Evolutionary conservation across 2,888 invertebrate species (phyloP).

Genomic region (Brassicogethes aeneus): DNA sequence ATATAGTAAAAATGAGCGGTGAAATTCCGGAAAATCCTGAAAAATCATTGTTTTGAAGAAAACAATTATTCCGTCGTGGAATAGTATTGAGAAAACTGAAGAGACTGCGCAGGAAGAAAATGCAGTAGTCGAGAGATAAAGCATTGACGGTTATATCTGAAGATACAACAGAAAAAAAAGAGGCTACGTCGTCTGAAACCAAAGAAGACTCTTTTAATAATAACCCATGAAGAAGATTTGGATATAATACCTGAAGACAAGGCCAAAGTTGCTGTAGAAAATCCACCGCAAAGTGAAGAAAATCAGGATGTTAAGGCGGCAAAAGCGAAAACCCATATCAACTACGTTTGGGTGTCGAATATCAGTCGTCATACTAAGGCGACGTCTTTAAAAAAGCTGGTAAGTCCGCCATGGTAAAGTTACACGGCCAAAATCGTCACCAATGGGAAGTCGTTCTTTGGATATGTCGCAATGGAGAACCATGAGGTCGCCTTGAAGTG

Average conservation of each 20-base stretch:
- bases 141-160: conserved; percentile 14
- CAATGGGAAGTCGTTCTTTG: conserved; percentile 86
- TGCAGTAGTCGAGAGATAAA: too few relatives aligned
- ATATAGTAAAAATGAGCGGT: too few relatives aligned
- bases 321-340: conserved; percentile 8
- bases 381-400: conserved; percentile 83
- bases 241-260: conserved; percentile 8
- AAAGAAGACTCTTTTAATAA: conserved; percentile 17
- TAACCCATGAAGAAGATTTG: conserved; percentile 20
- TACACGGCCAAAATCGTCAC: conserved; percentile 90
- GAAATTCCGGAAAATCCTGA: too few relatives aligned
- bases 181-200: too few relatives aligned
- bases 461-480: conserved; percentile 88
- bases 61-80: too few relatives aligned
- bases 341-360: conserved; percentile 30
- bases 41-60: too few relatives aligned
- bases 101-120: too few relatives aligned
- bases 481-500: conserved; percentile 78
- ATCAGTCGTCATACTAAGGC: conserved; percentile 58
- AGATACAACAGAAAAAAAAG: too few relatives aligned
- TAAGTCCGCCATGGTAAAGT: conserved; percentile 87
- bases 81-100: too few relatives aligned
- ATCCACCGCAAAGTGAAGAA: conserved; percentile 6
- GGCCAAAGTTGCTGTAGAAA: conserved; percentile 1
- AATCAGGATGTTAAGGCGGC: conserved; percentile 7